Evolutionary conservation across 2,113 vertebrate species (phyloP).

Genomic region (Puntigrus tetrazona): DNA sequence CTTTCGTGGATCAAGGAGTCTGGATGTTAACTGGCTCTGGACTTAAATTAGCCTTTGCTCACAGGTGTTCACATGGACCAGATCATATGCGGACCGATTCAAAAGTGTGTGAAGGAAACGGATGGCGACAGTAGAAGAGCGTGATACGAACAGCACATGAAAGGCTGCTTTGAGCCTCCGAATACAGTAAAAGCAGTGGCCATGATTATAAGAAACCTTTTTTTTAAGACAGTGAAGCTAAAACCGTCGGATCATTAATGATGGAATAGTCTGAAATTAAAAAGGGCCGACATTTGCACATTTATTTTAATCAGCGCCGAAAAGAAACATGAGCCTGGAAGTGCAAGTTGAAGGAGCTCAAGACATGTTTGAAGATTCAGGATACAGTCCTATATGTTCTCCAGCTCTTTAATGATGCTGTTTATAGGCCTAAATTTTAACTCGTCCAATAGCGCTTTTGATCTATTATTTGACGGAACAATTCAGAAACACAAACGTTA

Average conservation of each 20-base stretch:
- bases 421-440: constrained; percentile 5
- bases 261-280: constrained; percentile 70
- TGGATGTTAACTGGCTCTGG: constrained; percentile 48
- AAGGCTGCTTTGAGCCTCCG: constrained; percentile 74
- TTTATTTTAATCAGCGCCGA: constrained; percentile 74
- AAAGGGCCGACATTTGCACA: constrained; percentile 62
- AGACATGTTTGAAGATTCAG: constrained; percentile 23
- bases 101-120: constrained; percentile 19
- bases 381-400: not conserved
- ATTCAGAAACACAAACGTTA: not conserved
- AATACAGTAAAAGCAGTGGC: constrained; percentile 72
- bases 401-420: constrained; percentile 15
- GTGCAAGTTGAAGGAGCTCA: constrained; percentile 39
- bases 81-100: constrained; percentile 39
- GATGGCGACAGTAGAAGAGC: constrained; percentile 25
- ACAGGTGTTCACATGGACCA: constrained; percentile 28
- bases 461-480: constrained; percentile 11
- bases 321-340: constrained; percentile 33
- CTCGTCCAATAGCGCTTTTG: not conserved
- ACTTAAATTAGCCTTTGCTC: constrained; percentile 36
- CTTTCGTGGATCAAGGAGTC: not conserved
- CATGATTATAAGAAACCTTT: constrained; percentile 81
- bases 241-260: constrained; percentile 62
- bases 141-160: constrained; percentile 68
- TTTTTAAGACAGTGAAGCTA: constrained; percentile 40